Percentiles rank a stretch among this genome's conserved stretches.
Evolutionary conservation across 1,140 invertebrate species (phyloP).

Genomic region (Hylaeus volcanicus): DNA sequence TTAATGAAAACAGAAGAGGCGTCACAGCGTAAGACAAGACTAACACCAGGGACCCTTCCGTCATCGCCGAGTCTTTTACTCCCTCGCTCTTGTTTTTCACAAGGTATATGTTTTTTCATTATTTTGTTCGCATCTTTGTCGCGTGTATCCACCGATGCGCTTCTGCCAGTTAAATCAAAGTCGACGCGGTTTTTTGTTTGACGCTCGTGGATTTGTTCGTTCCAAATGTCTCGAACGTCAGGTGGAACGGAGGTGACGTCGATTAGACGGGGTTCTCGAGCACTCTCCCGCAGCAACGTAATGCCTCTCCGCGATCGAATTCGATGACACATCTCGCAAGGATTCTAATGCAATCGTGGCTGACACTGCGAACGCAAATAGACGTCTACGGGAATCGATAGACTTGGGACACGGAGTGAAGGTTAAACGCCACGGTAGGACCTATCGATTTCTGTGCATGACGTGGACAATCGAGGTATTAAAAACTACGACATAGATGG

Average conservation of each 20-base stretch:
- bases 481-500: neutral
- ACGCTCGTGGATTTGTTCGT: constrained; percentile 2
- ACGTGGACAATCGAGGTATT: neutral
- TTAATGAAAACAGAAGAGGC: constrained; percentile 67
- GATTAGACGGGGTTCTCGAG: constrained; percentile 34
- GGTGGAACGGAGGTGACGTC: neutral
- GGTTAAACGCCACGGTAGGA: neutral
- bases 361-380: constrained; percentile 4
- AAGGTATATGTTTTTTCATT: constrained; percentile 63
- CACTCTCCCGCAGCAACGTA: neutral
- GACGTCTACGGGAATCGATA: constrained; percentile 30
- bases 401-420: constrained; percentile 2
- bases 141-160: constrained; percentile 6
- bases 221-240: neutral
- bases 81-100: constrained; percentile 30
- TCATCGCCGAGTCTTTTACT: constrained; percentile 31
- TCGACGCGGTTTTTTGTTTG: constrained; percentile 11
- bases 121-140: constrained; percentile 58
- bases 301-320: too few relatives aligned
- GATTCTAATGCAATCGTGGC: neutral
- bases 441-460: constrained; percentile 12
- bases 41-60: constrained; percentile 33
- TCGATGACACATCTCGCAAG: neutral
- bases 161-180: constrained; percentile 58
- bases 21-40: constrained; percentile 60